Percentiles rank a stretch among this genome's conserved stretches.
Evolutionary conservation across 92 coral and sea anemone species (phyloP).

Genomic region (Siderastrea siderea): DNA sequence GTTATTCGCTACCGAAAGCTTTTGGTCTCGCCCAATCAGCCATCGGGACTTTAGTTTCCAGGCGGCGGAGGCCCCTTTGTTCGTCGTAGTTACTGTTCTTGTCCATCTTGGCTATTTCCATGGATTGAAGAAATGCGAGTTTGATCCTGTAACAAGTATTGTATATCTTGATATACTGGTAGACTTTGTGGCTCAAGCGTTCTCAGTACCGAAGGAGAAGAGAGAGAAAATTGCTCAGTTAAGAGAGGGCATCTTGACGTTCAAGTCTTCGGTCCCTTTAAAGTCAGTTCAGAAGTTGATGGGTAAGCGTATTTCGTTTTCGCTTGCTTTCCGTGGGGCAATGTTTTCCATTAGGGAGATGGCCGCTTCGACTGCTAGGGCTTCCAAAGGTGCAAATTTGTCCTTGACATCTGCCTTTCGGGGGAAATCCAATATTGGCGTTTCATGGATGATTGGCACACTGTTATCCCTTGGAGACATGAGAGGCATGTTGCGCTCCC

Average conservation of each 20-base stretch:
- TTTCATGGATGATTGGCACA: conserved; percentile 30
- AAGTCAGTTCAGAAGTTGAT: not conserved
- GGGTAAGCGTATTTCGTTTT: no score
- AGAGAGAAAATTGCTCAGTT: not conserved
- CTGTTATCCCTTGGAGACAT: conserved; percentile 20
- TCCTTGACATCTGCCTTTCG: no score
- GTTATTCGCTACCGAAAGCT: not conserved
- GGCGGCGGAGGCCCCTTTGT: conserved; percentile 13
- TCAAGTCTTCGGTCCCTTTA: not conserved
- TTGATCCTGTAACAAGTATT: conserved; percentile 25
- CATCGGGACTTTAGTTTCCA: not conserved
- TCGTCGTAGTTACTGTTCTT: conserved; percentile 21
- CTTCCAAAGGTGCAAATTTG: not conserved
- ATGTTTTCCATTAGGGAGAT: not conserved
- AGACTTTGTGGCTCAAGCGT: conserved; percentile 12
- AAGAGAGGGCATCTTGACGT: not conserved
- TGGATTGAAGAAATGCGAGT: conserved; percentile 8
- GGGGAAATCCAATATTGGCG: conserved; percentile 32
- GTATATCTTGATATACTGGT: conserved; percentile 26
- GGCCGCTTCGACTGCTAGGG: not conserved
- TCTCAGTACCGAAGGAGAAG: not conserved
- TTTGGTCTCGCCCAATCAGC: not conserved
- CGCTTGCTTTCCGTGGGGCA: no score
- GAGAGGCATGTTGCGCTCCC: conserved; percentile 38
- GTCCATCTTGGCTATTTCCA: conserved; percentile 26